These are phyloP conservation scores for Lamprotornis superbus DNA, from an alignment of 2,113 vertebrate genomes.

Conservation along the genomic window DNA sequence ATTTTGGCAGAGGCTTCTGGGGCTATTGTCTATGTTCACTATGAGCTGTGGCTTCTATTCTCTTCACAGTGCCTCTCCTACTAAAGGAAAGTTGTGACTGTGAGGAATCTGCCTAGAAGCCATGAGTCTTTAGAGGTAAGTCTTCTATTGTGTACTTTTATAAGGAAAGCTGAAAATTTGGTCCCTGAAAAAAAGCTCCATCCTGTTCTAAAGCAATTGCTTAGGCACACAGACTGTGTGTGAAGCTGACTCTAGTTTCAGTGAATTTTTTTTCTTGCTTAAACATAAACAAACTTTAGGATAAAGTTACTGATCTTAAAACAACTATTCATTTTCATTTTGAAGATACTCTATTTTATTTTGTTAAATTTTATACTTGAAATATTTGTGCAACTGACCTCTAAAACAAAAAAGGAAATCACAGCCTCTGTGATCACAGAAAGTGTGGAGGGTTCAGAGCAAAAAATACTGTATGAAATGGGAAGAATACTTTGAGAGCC, in stretches of 20 bases:
- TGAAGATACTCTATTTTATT: constrained; percentile 31
- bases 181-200: background rate
- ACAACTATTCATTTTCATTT: background rate
- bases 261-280: background rate
- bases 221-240: background rate
- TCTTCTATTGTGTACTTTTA: background rate
- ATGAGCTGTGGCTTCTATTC: background rate
- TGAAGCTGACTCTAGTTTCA: background rate
- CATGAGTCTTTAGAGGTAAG: background rate
- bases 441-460: background rate
- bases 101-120: background rate
- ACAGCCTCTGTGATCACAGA: background rate
- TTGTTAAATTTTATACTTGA: background rate
- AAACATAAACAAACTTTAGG: background rate
- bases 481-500: background rate
- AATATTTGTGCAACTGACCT: background rate
- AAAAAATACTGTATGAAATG: background rate
- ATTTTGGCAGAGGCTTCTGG: background rate
- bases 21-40: background rate
- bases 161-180: background rate
- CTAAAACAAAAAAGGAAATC: background rate
- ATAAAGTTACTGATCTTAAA: constrained; percentile 22
- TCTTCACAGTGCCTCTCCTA: background rate
- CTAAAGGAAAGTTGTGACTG: background rate
- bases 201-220: background rate